phyloP scores from a whole-genome alignment of 1,140 invertebrate genomes.

The Triops longicaudatus region DNA sequence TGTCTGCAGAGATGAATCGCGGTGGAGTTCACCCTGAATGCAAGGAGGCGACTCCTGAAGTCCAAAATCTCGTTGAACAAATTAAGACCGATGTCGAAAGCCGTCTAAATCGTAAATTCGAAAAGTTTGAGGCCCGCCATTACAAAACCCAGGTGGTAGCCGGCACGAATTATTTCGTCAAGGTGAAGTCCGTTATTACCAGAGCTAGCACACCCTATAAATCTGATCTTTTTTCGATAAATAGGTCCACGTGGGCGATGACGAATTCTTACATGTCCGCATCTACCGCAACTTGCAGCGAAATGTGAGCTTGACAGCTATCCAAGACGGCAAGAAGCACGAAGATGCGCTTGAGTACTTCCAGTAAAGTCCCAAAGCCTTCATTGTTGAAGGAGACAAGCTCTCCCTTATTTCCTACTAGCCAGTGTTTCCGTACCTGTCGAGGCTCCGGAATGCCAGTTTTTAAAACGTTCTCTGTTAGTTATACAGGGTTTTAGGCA shows the following conservation, averaged over 20 bases:
- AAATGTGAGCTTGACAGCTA: conserved; percentile 16
- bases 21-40: conserved; percentile 19
- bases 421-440: not conserved
- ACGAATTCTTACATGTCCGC: conserved; percentile 21
- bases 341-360: conserved; percentile 24
- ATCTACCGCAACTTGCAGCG: conserved; percentile 26
- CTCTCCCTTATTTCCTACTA: not conserved
- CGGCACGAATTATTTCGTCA: conserved; percentile 25
- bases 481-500: not conserved
- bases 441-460: not conserved
- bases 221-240: not conserved
- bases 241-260: conserved; percentile 22
- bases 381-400: not conserved
- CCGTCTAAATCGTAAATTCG: conserved; percentile 20
- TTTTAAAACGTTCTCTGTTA: not conserved
- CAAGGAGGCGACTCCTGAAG: conserved; percentile 21
- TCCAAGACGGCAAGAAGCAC: conserved; percentile 25
- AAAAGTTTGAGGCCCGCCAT: conserved; percentile 19
- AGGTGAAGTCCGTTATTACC: not conserved
- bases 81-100: conserved; percentile 20
- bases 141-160: conserved; percentile 26
- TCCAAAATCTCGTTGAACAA: conserved; percentile 23
- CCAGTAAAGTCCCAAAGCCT: not conserved
- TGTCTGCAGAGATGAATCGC: conserved; percentile 5
- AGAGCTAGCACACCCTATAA: not conserved